Evolutionary conservation across 2,113 vertebrate species (phyloP).

Genomic region (Takifugu bimaculatus): DNA sequence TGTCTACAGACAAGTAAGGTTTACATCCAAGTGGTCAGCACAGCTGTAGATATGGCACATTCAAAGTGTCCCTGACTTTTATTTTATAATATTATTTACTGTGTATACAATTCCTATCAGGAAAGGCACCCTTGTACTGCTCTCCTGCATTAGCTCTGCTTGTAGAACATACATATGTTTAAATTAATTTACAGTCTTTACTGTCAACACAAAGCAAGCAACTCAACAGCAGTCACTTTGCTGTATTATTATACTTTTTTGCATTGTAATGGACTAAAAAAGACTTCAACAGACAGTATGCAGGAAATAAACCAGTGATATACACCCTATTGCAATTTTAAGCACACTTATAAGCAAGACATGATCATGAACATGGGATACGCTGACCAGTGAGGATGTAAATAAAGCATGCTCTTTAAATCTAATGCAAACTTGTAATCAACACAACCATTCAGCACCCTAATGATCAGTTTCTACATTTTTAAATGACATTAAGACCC

Average conservation of each 20-base stretch:
- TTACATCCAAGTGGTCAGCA: constrained; percentile 59
- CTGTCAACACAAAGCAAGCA: constrained; percentile 40
- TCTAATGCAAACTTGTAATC: constrained; percentile 48
- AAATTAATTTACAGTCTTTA: constrained; percentile 51
- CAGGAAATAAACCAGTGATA: constrained; percentile 43
- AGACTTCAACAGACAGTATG: constrained; percentile 43
- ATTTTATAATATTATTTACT: constrained; percentile 25
- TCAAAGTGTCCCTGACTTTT: constrained; percentile 47
- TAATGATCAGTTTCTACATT: constrained; percentile 50
- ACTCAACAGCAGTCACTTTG: constrained; percentile 1
- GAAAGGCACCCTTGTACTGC: constrained; percentile 61
- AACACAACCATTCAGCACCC: constrained; percentile 37
- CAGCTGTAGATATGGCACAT: constrained; percentile 47
- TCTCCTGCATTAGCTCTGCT: constrained; percentile 36
- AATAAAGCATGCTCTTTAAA: constrained; percentile 65
- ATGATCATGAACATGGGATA: constrained; percentile 49
- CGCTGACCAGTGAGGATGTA: constrained; percentile 46
- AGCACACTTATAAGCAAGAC: constrained; percentile 63
- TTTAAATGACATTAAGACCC: constrained; percentile 46
- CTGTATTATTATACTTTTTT: no score
- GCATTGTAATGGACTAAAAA: constrained; percentile 21
- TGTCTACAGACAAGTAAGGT: constrained; percentile 20
- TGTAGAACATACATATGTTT: constrained; percentile 5
- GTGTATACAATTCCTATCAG: constrained; percentile 19
- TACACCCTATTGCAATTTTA: constrained; percentile 55